Evolutionary conservation across 2,797 vertebrate species (phyloP), one percentile per base, ranked within the genome.

Genomic region (Apogon hyalosoma): DNA sequence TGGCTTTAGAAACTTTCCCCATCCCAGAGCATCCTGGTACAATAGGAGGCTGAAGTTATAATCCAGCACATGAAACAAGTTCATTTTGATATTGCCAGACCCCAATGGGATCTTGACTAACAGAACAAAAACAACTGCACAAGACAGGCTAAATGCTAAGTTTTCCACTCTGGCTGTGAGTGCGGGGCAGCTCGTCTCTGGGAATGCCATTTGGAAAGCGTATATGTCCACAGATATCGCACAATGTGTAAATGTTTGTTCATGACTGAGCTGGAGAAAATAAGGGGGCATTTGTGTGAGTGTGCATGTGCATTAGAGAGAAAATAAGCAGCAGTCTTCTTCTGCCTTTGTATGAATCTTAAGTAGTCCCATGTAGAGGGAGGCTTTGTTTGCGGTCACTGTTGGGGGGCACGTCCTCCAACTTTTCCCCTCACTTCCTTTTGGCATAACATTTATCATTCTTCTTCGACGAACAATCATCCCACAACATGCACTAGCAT

Each of bases 371-470:
- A 83, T 79, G 86, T 80, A 24, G 81, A 89, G 73, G 50, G 47
- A 55, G 57, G 73, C 77, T 89, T 94, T 94, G 92, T 94, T 90
- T 77, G 1, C 61, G n/a, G 46, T 77, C 90, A 87, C 83, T 61
- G 69, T 90, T 58, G 79, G 89, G 89, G 85, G 83, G 60, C 53
- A 74, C 86, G 82, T 84, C 90, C 89, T 90, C 85, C 75, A 87
- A 90, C 73, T 92, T 68, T 75, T 79, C 89, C 90, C 88, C 85
- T 88, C 66, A 84, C 79, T 87, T 93, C 89, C 89, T 92, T 93
- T 85, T 73, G 90, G 82, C 75, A 84, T 81, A 86, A 90, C 92
- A 92, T 92, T 93, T 91, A 94, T 92, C 91, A 95, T 92, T 92
- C 89, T 90, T 90, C 76, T 57, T 81, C 77, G 47, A 86, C 59